Base-by-base conservation (phyloP, 2,113 vertebrate species). In the Saimiri boliviensis region DNA sequence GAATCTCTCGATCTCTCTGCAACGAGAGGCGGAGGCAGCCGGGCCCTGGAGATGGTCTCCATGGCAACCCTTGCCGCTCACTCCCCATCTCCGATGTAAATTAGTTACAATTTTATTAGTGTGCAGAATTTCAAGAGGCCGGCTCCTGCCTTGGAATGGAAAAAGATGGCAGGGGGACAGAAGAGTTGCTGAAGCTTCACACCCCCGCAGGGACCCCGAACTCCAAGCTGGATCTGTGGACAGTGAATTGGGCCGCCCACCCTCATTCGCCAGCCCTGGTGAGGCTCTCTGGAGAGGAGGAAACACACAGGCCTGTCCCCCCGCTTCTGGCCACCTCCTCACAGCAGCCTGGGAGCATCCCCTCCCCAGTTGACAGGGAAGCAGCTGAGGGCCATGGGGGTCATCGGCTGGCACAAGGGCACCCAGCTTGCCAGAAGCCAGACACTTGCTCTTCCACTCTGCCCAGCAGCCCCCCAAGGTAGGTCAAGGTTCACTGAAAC, bases 61-160 rank as follows among this genome's bases (percentile, higher is more conserved):
- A 99, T 99, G 98, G 98, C 98, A 99, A 99, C 99, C 76, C 68
- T 98, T 98, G 98, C 98, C 98, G 98, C 98, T 99, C 98, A 98
- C 97, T 98, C 98, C 98, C 98, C 98, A 99, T 99, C 98, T 98
- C 95, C 8, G 97, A 99, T 99, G 99, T 98, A 99, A 99, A 99
- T 99, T 97, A 99, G 98, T 98, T 97, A 95, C 98, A 98, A 99
- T 99, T 98, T 98, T 99, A 99, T 99, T 99, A 99, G 99, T 98
- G 98, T 98, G 98, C 98, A 98, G 98, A 98, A 99, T 99, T 99
- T 98, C 98, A 98, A 98, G 98, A 98, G 98, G 97, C 97, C 3
- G 0, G 94, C 98, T 98, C 93, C 97, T 94, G 97, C 45, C 54
- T 94, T 68, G 58, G 94, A 93, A 95, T 85, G 97, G 37, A 93